A percentile compares a stretch with the other conserved stretches of the same genome.
Evolutionary conservation across 2,888 invertebrate genomes (phyloP).

Genomic region (Nomada hirtipes): DNA sequence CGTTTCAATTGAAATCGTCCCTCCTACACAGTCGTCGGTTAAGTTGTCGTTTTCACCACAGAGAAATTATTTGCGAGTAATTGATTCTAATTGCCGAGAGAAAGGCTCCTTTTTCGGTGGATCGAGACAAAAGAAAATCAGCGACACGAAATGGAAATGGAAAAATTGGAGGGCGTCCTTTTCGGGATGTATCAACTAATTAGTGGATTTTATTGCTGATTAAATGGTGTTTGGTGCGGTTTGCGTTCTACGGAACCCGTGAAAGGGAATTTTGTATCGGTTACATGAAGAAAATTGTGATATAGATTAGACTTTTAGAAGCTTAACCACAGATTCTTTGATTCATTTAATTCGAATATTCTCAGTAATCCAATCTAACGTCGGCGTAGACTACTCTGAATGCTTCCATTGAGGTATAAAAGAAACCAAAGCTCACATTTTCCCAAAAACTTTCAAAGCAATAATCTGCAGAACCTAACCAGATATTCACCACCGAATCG

Average conservation of each 20-base stretch:
- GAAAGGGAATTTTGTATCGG: slow-evolving; percentile 6
- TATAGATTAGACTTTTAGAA: too few relatives aligned
- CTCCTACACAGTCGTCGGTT: not conserved
- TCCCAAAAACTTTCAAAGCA: too few relatives aligned
- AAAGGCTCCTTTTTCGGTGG: not conserved
- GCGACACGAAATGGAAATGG: too few relatives aligned
- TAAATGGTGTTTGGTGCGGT: not conserved
- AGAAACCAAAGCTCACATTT: too few relatives aligned
- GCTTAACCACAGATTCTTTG: too few relatives aligned
- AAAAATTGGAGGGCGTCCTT: not conserved
- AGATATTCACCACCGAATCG: too few relatives aligned
- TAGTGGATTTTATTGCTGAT: slow-evolving; percentile 11
- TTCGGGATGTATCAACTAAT: slow-evolving; percentile 7
- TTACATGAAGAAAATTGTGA: slow-evolving; percentile 4
- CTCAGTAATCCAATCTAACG: too few relatives aligned
- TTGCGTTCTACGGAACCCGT: not conserved
- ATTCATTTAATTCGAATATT: too few relatives aligned
- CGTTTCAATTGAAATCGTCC: slow-evolving; percentile 13
- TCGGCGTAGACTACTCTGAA: too few relatives aligned
- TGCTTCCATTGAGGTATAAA: too few relatives aligned
- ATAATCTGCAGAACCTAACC: too few relatives aligned
- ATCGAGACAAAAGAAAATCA: not conserved
- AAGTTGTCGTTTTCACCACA: slow-evolving; percentile 8
- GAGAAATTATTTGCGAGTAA: slow-evolving; percentile 13
- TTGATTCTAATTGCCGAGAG: slow-evolving; percentile 20